Base-by-base conservation (phyloP, 2,888 invertebrate species). In the Apamea monoglypha region DNA sequence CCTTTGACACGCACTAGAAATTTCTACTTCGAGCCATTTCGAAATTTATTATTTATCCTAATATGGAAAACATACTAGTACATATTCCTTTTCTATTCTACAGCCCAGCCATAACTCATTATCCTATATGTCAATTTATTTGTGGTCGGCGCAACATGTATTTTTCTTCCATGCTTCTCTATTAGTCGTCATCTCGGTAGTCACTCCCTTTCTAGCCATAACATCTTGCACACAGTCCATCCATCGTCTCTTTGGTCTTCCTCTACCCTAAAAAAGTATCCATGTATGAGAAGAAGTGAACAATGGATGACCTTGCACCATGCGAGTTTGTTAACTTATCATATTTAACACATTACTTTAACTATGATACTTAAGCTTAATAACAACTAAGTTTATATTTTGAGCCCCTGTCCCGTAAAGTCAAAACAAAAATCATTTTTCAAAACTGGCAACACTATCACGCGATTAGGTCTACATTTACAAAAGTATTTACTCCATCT, bases 401-500 rank as follows among this genome's bases (percentile, higher is more conserved):
- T 36, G 6, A 29, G 7, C 16, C 6, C 10, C 14, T 5, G 10
- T 47, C 10, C n/a, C 44, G 1, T 47, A 25, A 7, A 40, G 16
- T 2, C 12, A 2, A 70, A 66, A 40, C 14, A 47, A 36, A 25
- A 29, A n/a, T 8, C 0, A 8, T 53, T 18, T 40, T 40, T 59
- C 8, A 2, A 36, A 47, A 50, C 68, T 76, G 14, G 78, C 83
- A 80, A 80, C 83, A 83, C 68, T 61, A 21, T 53, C 61, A 56
- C 68, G 76, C 77, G 61, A 68, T 68, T 29, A 83, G 32, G 5
- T 76, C 32, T 3, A 44, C 53, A 67, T n/a, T 61, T 40, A 77
- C 77, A 81, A 71, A 78, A 75, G 32, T 69, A 50, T 84, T 80
- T 63, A 84, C n/a, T 36, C 63, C 29, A 67, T 61, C 56, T 68